phyloP scores from a whole-genome alignment of 2,888 invertebrate genomes.

The Saturnia pavonia region DNA sequence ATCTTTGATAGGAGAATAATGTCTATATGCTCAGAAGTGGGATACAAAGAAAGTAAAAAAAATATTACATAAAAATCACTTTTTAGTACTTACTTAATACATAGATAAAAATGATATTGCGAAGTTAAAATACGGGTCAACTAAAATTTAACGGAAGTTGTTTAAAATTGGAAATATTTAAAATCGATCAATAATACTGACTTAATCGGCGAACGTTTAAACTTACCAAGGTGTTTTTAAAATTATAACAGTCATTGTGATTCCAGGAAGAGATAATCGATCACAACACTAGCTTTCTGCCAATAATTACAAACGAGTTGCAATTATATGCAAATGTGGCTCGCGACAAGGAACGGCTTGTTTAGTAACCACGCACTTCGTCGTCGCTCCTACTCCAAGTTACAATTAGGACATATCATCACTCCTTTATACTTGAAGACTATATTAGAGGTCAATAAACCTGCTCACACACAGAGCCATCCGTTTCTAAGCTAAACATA shows the following conservation, averaged over 20 bases:
- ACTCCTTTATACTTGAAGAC: neutral
- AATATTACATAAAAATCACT: neutral
- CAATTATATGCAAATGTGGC: conserved; percentile 77
- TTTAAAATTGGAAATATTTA: neutral
- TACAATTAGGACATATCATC: conserved; percentile 36
- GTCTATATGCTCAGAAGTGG: neutral
- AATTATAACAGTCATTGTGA: conserved; percentile 10
- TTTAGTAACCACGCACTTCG: conserved; percentile 65
- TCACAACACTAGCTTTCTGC: conserved; percentile 25
- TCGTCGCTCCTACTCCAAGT: conserved; percentile 63
- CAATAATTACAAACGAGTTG: conserved; percentile 54
- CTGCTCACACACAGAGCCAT: neutral
- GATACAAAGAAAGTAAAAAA: neutral
- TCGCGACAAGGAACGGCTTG: conserved; percentile 56
- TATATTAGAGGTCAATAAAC: neutral
- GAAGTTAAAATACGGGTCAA: neutral
- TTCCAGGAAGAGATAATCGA: conserved; percentile 25
- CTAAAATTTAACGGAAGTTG: neutral
- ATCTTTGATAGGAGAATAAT: neutral
- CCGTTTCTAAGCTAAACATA: neutral
- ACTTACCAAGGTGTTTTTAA: neutral
- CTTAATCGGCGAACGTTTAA: neutral
- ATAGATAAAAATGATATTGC: neutral
- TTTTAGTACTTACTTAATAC: neutral
- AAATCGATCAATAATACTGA: neutral